phyloP scores from a whole-genome alignment of 2,113 vertebrate genomes.

The Boleophthalmus pectinirostris region DNA sequence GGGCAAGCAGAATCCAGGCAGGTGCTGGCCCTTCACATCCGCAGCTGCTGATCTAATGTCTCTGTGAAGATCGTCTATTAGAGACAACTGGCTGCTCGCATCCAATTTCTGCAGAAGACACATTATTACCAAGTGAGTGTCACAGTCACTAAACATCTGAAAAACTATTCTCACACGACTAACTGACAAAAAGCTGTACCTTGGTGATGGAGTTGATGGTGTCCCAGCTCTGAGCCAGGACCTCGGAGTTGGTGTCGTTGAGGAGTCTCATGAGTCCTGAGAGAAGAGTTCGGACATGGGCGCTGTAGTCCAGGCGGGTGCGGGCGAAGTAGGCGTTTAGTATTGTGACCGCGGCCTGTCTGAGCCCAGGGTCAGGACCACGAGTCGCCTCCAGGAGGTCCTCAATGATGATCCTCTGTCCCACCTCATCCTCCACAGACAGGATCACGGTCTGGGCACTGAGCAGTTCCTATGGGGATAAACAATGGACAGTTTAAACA shows the following conservation, averaged over 20 bases:
- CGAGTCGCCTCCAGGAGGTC: conserved; percentile 93
- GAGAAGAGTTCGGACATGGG: conserved; percentile 86
- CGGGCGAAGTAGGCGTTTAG: conserved; percentile 94
- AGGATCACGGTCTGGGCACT: conserved; percentile 94
- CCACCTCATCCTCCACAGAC: conserved; percentile 92
- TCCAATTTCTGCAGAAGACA: conserved; percentile 85
- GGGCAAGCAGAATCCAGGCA: conserved; percentile 96
- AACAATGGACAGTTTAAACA: neutral
- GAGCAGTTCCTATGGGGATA: conserved; percentile 83
- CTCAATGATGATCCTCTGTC: conserved; percentile 94
- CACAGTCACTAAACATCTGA: neutral
- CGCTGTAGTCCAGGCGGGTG: conserved; percentile 89
- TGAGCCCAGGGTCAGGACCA: conserved; percentile 85
- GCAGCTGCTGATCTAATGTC: conserved; percentile 87
- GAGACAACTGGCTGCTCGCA: conserved; percentile 90
- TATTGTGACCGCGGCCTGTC: conserved; percentile 90
- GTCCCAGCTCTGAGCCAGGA: conserved; percentile 96
- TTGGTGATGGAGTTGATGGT: conserved; percentile 95
- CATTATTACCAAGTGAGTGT: neutral
- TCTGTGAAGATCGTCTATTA: conserved; percentile 94
- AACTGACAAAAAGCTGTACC: conserved; percentile 69
- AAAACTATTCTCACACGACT: neutral
- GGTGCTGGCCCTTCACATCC: conserved; percentile 88
- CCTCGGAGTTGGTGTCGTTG: conserved; percentile 87
- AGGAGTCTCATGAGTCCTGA: conserved; percentile 94